Conservation (phyloP, 2,888 invertebrate species). For the Nymphalis polychloros region DNA sequence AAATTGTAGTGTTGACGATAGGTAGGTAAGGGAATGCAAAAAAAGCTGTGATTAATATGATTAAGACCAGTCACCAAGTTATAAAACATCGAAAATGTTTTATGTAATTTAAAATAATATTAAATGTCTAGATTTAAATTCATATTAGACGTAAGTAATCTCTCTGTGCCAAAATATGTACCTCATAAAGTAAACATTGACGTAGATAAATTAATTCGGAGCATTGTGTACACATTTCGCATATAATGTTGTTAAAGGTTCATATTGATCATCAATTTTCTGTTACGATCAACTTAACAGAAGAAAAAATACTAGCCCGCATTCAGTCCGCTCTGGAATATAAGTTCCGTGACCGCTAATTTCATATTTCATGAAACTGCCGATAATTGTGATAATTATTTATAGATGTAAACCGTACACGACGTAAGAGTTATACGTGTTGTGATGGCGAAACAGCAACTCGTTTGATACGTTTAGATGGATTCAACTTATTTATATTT, state of each 20-base stretch:
- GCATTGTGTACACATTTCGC: constrained; percentile 67
- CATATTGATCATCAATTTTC: constrained; percentile 34
- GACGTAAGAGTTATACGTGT: constrained; percentile 14
- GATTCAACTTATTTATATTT: not conserved
- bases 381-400: constrained; percentile 47
- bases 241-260: constrained; percentile 47
- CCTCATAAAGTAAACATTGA: constrained; percentile 84
- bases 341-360: constrained; percentile 7
- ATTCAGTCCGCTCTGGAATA: constrained; percentile 25
- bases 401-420: constrained; percentile 28
- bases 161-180: constrained; percentile 92
- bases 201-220: constrained; percentile 75
- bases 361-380: constrained; percentile 40
- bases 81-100: constrained; percentile 81
- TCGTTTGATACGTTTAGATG: not conserved
- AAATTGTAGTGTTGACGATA: constrained; percentile 75
- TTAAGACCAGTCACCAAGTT: constrained; percentile 82
- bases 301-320: constrained; percentile 47
- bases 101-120: constrained; percentile 73
- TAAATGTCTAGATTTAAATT: constrained; percentile 68
- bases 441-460: not conserved
- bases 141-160: constrained; percentile 81
- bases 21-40: constrained; percentile 78
- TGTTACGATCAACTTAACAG: constrained; percentile 19
- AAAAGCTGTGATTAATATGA: constrained; percentile 79